Evolutionary conservation across 2,888 invertebrate species (phyloP).

Genomic region (Hypomecis atomaria): DNA sequence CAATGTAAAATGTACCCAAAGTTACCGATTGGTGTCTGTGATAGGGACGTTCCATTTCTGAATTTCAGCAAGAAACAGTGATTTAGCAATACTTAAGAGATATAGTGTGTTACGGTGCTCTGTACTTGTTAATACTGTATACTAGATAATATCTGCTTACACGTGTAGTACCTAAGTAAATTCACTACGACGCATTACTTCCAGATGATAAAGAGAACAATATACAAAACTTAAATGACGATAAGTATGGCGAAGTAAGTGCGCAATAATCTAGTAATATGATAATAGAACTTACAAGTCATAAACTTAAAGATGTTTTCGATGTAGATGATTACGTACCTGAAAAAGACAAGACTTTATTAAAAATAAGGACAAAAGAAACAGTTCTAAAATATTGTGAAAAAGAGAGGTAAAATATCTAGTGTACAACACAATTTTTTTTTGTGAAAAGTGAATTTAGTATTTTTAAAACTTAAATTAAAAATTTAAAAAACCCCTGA

Average conservation of each 20-base stretch:
- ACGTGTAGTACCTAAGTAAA: slow-evolving; percentile 2
- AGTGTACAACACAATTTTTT: too few species aligned
- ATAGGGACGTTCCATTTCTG: too few species aligned
- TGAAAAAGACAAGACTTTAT: slow-evolving; percentile 12
- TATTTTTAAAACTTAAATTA: too few species aligned
- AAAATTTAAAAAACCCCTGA: too few species aligned
- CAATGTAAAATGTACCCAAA: too few species aligned
- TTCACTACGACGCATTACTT: neutral
- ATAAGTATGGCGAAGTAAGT: neutral
- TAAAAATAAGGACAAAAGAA: neutral
- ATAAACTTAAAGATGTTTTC: neutral
- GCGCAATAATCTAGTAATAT: slow-evolving; percentile 5
- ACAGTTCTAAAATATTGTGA: slow-evolving; percentile 1
- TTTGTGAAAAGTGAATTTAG: too few species aligned
- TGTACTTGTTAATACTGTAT: neutral
- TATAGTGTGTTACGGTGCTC: neutral
- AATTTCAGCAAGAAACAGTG: too few species aligned
- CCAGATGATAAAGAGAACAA: slow-evolving; percentile 1
- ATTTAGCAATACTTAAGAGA: too few species aligned
- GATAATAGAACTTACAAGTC: slow-evolving; percentile 8
- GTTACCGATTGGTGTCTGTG: too few species aligned
- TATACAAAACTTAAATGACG: slow-evolving; percentile 4
- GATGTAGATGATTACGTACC: slow-evolving; percentile 15
- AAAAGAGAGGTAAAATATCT: too few species aligned
- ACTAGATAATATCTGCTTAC: neutral